These are phyloP conservation scores for Vultur gryphus DNA, from an alignment of 2,797 vertebrate species.

Conservation along the genomic window DNA sequence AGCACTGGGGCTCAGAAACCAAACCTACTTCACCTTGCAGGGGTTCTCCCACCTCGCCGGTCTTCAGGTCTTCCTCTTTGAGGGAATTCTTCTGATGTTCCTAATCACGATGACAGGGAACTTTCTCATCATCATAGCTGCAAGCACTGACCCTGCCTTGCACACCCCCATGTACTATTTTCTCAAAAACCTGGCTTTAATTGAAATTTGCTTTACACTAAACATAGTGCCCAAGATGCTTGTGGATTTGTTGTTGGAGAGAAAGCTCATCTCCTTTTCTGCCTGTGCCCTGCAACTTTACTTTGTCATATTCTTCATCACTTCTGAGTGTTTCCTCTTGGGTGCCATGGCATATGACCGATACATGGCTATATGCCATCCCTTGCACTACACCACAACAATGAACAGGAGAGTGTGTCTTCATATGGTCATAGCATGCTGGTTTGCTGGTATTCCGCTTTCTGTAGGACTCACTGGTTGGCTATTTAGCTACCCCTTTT, in stretches of 20 bases:
- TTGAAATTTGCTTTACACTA: neutral
- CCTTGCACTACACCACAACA: neutral
- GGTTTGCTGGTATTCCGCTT: neutral
- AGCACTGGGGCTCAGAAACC: neutral
- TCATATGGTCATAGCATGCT: neutral
- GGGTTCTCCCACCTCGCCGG: neutral
- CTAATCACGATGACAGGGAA: conserved; percentile 29
- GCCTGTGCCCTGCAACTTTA: neutral
- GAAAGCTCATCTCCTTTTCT: neutral
- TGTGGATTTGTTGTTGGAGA: neutral
- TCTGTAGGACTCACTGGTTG: conserved; percentile 12
- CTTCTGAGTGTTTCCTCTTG: neutral
- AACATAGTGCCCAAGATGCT: neutral
- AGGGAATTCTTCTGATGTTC: conserved; percentile 23
- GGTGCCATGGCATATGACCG: neutral
- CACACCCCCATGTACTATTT: conserved; percentile 47
- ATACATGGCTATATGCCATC: neutral
- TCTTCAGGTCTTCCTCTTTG: conserved; percentile 19
- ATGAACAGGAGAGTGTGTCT: neutral
- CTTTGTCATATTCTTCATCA: neutral
- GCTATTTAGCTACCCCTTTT: conserved; percentile 50
- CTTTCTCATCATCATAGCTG: conserved; percentile 26
- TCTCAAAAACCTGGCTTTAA: neutral
- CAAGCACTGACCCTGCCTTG: neutral
- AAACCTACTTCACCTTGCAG: conserved; percentile 39